These are phyloP conservation scores for Alentia gelatinosa DNA, from an alignment of 2,888 invertebrate genomes.

Conservation along the genomic window DNA sequence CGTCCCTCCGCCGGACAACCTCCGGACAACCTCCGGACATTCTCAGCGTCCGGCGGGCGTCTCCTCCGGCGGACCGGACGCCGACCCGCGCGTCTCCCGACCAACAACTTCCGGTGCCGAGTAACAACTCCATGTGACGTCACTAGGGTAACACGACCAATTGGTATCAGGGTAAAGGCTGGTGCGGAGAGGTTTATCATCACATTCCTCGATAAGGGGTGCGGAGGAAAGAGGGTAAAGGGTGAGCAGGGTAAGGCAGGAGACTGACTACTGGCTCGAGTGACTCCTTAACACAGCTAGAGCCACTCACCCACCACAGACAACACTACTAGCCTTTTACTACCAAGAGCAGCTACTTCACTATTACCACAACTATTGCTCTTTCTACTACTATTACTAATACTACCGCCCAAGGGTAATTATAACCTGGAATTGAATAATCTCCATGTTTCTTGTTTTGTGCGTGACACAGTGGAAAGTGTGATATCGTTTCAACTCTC, in stretches of 20 bases:
- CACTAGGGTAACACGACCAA: not conserved
- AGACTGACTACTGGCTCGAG: not conserved
- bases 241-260: not conserved
- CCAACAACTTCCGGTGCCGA: not conserved
- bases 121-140: not conserved
- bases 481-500: too few species aligned
- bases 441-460: slow-evolving; percentile 8
- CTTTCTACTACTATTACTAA: not conserved
- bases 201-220: not conserved
- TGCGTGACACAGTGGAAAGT: slow-evolving; percentile 15
- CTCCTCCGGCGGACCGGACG: not conserved
- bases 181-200: too few species aligned
- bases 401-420: slow-evolving; percentile 34
- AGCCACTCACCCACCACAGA: not conserved
- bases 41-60: not conserved
- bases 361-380: too few species aligned
- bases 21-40: not conserved
- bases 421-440: slow-evolving; percentile 14
- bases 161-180: slow-evolving; percentile 38
- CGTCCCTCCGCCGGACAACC: not conserved
- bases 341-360: too few species aligned
- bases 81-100: not conserved
- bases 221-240: not conserved
- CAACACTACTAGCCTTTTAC: not conserved
- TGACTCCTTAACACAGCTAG: not conserved